Evolutionary conservation across 2,797 vertebrate genomes (phyloP).

Genomic region (Spinibarbus caldwelli): DNA sequence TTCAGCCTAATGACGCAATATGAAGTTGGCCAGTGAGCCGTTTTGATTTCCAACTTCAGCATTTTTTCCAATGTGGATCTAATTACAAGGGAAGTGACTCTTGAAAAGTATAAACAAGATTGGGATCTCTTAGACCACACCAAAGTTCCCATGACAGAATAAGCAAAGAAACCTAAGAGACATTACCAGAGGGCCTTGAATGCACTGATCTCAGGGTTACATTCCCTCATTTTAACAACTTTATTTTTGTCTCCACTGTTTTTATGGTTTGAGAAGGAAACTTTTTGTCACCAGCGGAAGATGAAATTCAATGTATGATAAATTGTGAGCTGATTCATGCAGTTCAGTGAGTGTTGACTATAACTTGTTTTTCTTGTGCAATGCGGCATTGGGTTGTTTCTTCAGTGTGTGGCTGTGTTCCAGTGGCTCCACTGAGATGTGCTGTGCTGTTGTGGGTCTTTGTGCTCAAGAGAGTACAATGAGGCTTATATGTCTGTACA

Average conservation of each 20-base stretch:
- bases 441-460: slow-evolving; percentile 37
- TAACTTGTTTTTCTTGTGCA: slow-evolving; percentile 29
- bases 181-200: slow-evolving; percentile 51
- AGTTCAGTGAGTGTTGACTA: background rate
- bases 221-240: slow-evolving; percentile 36
- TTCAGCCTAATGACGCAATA: background rate
- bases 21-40: background rate
- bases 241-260: slow-evolving; percentile 18
- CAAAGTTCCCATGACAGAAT: slow-evolving; percentile 59
- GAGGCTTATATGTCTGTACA: slow-evolving; percentile 26
- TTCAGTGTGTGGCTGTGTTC: slow-evolving; percentile 27
- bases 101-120: slow-evolving; percentile 17
- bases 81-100: background rate
- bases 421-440: slow-evolving; percentile 34
- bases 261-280: background rate
- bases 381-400: slow-evolving; percentile 48
- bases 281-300: background rate
- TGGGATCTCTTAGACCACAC: slow-evolving; percentile 45
- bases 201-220: slow-evolving; percentile 61
- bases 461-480: slow-evolving; percentile 45
- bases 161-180: slow-evolving; percentile 53
- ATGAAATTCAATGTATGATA: background rate
- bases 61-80: background rate
- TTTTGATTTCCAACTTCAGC: background rate
- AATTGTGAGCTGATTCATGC: background rate